These are phyloP conservation scores for Tribolium madens DNA, from an alignment of 1,140 invertebrate genomes.

Conservation along the genomic window DNA sequence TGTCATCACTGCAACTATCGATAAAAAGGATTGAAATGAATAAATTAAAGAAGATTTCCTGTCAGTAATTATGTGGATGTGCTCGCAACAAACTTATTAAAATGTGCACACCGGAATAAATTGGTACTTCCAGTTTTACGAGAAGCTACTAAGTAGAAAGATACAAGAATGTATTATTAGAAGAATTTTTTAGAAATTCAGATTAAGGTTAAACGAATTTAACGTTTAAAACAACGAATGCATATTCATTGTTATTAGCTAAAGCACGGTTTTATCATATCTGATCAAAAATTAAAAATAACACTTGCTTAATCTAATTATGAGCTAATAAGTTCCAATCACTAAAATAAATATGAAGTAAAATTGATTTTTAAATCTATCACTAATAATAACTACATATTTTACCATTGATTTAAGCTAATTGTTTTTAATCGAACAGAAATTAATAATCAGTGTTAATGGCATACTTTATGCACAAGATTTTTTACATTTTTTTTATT, in stretches of 20 bases:
- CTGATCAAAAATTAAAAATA: no score
- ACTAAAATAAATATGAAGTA: no score
- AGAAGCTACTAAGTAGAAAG: background rate
- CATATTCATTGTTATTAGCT: background rate
- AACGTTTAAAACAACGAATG: background rate
- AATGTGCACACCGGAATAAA: constrained; percentile 13
- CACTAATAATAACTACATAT: no score
- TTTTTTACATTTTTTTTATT: no score
- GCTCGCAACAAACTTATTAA: background rate
- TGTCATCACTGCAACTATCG: background rate
- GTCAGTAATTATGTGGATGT: background rate
- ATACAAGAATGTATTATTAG: background rate
- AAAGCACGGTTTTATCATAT: background rate
- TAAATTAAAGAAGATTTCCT: background rate
- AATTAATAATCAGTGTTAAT: no score
- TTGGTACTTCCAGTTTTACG: constrained; percentile 26
- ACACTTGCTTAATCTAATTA: no score
- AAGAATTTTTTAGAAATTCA: background rate
- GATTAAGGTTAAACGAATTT: background rate
- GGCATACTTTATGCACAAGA: no score
- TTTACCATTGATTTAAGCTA: no score
- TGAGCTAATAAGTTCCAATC: no score
- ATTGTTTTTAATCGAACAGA: no score
- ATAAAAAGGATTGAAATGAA: background rate
- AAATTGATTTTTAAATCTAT: no score